phyloP scores from a whole-genome alignment of 2,888 invertebrate species.

The Helicoverpa assulta region DNA sequence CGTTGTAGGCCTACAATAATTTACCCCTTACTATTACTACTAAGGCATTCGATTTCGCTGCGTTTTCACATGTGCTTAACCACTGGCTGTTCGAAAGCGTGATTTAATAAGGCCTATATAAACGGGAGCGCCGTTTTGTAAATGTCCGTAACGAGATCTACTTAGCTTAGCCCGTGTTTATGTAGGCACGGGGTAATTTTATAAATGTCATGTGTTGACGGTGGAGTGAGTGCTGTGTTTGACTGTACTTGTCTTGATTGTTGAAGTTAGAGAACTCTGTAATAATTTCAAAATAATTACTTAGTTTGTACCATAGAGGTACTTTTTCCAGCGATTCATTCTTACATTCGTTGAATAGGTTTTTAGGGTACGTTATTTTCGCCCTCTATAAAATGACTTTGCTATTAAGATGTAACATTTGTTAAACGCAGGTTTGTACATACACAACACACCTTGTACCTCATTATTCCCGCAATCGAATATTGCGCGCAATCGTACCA shows the following conservation, averaged over 20 bases:
- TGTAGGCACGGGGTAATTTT: conserved; percentile 43
- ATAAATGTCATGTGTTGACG: conserved; percentile 32
- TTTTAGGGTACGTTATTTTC: no score
- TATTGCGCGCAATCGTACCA: conserved; percentile 28
- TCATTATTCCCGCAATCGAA: conserved; percentile 43
- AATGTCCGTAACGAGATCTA: conserved; percentile 42
- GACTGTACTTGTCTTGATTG: not conserved
- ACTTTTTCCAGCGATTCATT: no score
- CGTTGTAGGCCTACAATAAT: conserved; percentile 66
- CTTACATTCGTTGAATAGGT: no score
- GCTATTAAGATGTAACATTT: not conserved
- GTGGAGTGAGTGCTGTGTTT: conserved; percentile 1
- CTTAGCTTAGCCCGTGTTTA: conserved; percentile 31
- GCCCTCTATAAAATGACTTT: not conserved
- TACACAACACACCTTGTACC: conserved; percentile 2
- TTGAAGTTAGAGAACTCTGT: not conserved
- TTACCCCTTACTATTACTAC: conserved; percentile 65
- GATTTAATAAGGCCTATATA: conserved; percentile 59
- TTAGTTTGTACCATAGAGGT: no score
- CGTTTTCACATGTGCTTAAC: conserved; percentile 63
- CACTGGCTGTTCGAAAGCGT: conserved; percentile 59
- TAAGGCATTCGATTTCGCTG: conserved; percentile 50
- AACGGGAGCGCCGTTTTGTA: conserved; percentile 56
- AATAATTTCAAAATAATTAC: no score
- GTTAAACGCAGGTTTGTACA: not conserved